phyloP scores from a whole-genome alignment of 92 coral and sea anemone genomes.

The Epizoanthus fatuus region DNA sequence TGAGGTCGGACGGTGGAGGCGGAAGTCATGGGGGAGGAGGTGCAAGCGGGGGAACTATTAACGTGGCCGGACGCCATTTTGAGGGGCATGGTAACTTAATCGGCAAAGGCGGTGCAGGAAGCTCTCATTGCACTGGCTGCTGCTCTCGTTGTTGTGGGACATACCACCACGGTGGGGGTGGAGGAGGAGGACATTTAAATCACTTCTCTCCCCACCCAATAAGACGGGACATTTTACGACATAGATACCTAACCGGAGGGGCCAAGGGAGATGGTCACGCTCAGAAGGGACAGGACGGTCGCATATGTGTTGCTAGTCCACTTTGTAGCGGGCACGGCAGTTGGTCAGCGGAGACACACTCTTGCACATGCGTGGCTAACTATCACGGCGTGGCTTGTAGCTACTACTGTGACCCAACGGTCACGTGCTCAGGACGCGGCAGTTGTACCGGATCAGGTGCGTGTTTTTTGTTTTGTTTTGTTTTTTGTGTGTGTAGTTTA shows the following conservation, averaged over 20 bases:
- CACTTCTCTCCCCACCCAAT: constrained; percentile 68
- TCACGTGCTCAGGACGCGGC: constrained; percentile 58
- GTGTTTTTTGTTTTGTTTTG: no score
- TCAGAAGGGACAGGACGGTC: constrained; percentile 51
- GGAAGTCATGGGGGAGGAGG: constrained; percentile 65
- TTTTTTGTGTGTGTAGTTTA: no score
- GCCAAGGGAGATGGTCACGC: constrained; percentile 58
- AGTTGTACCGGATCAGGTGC: constrained; percentile 29
- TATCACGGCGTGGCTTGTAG: constrained; percentile 66
- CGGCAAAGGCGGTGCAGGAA: constrained; percentile 73
- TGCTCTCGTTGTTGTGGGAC: constrained; percentile 13
- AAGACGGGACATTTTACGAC: constrained; percentile 66
- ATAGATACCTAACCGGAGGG: constrained; percentile 52
- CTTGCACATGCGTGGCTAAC: constrained; percentile 58
- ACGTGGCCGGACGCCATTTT: constrained; percentile 62
- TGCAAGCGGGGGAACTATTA: constrained; percentile 73
- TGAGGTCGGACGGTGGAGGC: constrained; percentile 66
- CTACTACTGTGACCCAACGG: constrained; percentile 44
- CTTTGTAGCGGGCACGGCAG: constrained; percentile 70
- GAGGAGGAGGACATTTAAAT: constrained; percentile 72
- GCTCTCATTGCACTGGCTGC: constrained; percentile 20
- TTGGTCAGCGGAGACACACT: constrained; percentile 46
- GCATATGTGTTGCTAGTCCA: constrained; percentile 53
- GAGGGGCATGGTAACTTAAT: constrained; percentile 75
- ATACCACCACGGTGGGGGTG: constrained; percentile 70